Evolutionary conservation across 2,113 vertebrate species (phyloP).

Genomic region (Catharus minimus): DNA sequence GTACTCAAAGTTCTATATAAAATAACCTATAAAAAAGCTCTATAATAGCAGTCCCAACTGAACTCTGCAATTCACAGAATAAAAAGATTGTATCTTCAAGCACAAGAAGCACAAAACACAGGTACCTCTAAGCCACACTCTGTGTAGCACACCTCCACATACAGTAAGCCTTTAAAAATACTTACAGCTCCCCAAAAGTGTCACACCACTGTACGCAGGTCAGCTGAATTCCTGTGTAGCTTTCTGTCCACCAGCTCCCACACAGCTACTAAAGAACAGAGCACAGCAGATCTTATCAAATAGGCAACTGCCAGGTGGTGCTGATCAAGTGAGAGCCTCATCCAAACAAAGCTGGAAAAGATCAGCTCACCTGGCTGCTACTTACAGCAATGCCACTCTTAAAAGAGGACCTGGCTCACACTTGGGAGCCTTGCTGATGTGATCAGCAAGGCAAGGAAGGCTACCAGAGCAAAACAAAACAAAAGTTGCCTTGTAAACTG

Average conservation of each 20-base stretch:
- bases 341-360: not conserved
- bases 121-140: not conserved
- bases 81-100: not conserved
- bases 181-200: not conserved
- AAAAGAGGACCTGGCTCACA: not conserved
- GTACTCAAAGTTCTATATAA: not conserved
- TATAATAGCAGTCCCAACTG: not conserved
- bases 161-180: not conserved
- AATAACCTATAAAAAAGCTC: not conserved
- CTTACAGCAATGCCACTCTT: not conserved
- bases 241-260: not conserved
- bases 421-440: not conserved
- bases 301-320: not conserved
- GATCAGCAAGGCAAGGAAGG: not conserved
- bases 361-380: not conserved
- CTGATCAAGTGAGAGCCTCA: not conserved
- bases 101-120: not conserved
- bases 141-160: rapidly evolving
- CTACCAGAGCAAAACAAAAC: not conserved
- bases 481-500: not conserved
- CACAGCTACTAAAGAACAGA: not conserved
- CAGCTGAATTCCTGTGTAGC: not conserved
- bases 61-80: not conserved
- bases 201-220: rapidly evolving
- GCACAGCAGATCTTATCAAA: not conserved